Base-by-base conservation (phyloP, 2,888 invertebrate genomes). In the Cantharis rustica region DNA sequence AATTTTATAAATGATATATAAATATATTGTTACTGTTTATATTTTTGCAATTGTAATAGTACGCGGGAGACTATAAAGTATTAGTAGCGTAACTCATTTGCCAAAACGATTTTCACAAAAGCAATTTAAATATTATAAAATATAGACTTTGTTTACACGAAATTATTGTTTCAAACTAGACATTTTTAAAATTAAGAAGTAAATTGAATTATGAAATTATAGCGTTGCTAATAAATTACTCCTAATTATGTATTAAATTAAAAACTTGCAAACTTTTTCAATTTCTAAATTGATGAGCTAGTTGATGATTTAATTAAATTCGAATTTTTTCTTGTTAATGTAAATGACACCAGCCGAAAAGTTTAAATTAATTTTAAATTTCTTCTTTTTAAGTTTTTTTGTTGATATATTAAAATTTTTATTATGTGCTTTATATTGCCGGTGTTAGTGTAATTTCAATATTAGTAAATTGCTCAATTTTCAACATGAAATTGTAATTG, bases 231-330 rank as follows among this genome's bases (percentile, higher is more conserved):
- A 47, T 47, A 47, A 47, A 47, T 47, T 47, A 47, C 47, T 47
- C 47, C 47, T 47, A 47, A 47, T 47, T 47, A 47, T 47, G n/a
- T 47, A 47, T 63, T 47, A 70, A 73, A 76, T 75, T 75, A 76
- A 76, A 76, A 76, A 73, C 64, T 70, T 26, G 66, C 31, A 73
- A 76, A 76, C 73, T 76, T 76, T 76, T 76, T 70, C 71, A 76
- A 76, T 76, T 73, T 76, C 61, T 68, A 73, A 76, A 76, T 73
- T 71, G 76, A 71, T 71, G 76, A 73, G 72, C 64, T 69, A 61
- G 76, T 73, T 76, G 68, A 68, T 68, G 66, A 72, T 76, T 76
- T 76, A 76, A 76, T 73, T 73, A 76, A 73, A 73, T 76, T 71
- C 71, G 47, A 73, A 73, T 73, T 73, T 73, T 76, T 76, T 69